These are phyloP conservation scores for Paramuricea clavata DNA, from an alignment of 92 coral and sea anemone species.

Conservation along the genomic window DNA sequence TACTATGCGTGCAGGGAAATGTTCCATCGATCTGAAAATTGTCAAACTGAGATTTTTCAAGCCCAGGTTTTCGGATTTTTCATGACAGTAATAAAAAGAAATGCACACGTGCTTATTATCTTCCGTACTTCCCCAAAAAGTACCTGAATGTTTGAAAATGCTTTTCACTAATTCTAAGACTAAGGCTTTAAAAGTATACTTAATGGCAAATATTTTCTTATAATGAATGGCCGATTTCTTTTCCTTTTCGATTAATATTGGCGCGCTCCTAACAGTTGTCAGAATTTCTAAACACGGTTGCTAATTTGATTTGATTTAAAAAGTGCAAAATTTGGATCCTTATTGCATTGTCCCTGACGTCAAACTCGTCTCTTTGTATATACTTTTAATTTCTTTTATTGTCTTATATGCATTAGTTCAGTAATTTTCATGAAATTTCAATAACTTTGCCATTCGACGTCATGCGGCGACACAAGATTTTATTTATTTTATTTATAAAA, in stretches of 20 bases:
- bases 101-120: too few species aligned
- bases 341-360: not conserved
- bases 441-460: constrained; percentile 1
- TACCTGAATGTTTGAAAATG: too few species aligned
- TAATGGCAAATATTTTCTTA: not conserved
- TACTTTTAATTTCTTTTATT: not conserved
- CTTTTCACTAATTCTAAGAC: too few species aligned
- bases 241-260: not conserved
- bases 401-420: not conserved
- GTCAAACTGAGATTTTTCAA: too few species aligned
- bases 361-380: not conserved
- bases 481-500: not conserved
- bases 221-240: not conserved
- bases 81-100: too few species aligned
- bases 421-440: constrained; percentile 11
- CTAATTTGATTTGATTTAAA: not conserved
- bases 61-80: too few species aligned
- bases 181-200: too few species aligned
- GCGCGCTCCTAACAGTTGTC: not conserved
- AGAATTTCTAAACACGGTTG: not conserved
- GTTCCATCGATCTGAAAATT: too few species aligned
- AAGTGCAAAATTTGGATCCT: not conserved
- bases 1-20: too few species aligned
- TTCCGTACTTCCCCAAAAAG: too few species aligned
- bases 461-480: constrained; percentile 2